Conservation (phyloP, 2,113 vertebrate species). For the Bungarus multicinctus region DNA sequence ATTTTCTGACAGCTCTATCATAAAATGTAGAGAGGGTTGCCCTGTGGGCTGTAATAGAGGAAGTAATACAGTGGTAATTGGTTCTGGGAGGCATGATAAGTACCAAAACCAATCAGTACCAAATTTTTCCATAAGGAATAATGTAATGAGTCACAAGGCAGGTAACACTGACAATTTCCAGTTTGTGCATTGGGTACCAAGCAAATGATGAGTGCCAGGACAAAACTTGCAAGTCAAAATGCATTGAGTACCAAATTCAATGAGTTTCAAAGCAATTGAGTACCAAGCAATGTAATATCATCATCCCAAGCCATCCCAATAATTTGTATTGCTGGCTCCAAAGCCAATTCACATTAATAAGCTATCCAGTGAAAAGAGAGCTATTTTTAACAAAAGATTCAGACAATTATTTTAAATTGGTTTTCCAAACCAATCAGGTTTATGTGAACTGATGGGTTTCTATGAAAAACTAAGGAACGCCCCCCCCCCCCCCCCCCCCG, state of each 20-base stretch:
- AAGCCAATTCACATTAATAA: background rate
- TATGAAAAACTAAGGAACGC: background rate
- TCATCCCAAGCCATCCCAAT: background rate
- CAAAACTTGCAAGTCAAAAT: too few species aligned
- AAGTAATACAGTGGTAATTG: background rate
- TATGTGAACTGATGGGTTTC: background rate
- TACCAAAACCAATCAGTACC: background rate
- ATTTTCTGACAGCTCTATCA: background rate
- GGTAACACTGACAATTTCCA: background rate
- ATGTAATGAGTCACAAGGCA: background rate
- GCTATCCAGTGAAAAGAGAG: background rate
- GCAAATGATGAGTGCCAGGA: too few species aligned
- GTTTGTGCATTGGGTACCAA: too few species aligned
- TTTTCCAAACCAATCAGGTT: background rate
- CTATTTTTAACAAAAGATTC: background rate
- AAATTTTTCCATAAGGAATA: background rate
- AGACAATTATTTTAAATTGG: background rate
- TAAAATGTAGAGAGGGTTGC: background rate
- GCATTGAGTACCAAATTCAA: too few species aligned
- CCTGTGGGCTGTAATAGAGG: background rate
- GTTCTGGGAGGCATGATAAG: background rate
- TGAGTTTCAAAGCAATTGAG: too few species aligned
- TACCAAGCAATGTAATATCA: background rate
- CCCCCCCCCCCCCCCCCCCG: accelerated
- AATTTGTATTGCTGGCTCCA: background rate